Base-by-base conservation (phyloP, 2,888 invertebrate genomes). In the Sialis lutaria region DNA sequence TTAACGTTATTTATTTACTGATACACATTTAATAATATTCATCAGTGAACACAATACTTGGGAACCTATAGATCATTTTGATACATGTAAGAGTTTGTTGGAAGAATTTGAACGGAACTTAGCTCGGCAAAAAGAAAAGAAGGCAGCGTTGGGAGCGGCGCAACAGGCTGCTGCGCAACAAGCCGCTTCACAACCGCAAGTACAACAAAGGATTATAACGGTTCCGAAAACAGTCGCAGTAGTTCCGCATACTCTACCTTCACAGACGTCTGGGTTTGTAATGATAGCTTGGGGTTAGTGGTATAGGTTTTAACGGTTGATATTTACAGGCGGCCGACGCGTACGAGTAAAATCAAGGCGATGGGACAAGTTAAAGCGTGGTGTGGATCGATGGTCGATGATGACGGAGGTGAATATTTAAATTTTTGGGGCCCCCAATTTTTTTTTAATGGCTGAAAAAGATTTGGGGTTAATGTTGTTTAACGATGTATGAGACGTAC, bases 311-410 rank as follows among this genome's bases (percentile, higher is more conserved):
- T 48, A 10, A 33, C 31, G 4, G 34, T 46, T 42, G 8, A 42
- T 3, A 37, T 49, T 40, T 42, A 33, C 51, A 79, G 79, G 4
- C 74, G 83, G 31, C 79, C 83, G 4, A 78, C 78, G 58, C 70
- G 83, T 13, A 78, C 77, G n/a, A 85, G 86, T 55, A 88, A 87
- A 62, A 80, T 79, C 44, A 83, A 82, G 54, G 86, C 86, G 0
- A 67, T 86, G 60, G 82, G 83, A 62, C 84, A 86, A 60, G 85
- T 87, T 47, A 87, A 87, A 59, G 81, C 81, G 50, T 88, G 87
- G 88, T 84, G 83, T 54, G 83, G 83, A 9, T 79, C 72, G 1
- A 74, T 73, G 60, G 70, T 70, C 40, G 69, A 74, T 6, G 71
- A 71, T 13, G 73, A 73, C 35, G 42, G 22, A 22, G 42, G 42